Base-by-base conservation (phyloP, 2,888 invertebrate species). In the Acanthopleura granulata region DNA sequence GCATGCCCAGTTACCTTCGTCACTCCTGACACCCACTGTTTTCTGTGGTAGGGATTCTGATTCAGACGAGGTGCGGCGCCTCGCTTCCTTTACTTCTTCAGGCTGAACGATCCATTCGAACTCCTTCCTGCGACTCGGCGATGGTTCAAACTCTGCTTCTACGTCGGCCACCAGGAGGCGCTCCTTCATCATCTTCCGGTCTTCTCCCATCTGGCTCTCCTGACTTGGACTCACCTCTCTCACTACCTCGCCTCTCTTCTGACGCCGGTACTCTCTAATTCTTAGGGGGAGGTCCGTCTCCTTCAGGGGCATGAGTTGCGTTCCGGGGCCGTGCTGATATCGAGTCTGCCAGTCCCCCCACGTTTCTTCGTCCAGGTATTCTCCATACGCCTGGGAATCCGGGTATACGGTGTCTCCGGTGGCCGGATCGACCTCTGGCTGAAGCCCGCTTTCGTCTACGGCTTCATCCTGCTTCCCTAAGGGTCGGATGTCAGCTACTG, bases 271-370 rank as follows among this genome's bases (percentile, higher is more conserved):
- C 51, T 83, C 80, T 72, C 85, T 78, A 57, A 91, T 87, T 27
- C 91, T 84, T 6, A 88, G 95, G n/a, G 98, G 97, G 92, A 99
- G 98, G 90, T 95, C 94, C 0, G 97, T 95, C 91, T 98, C 98
- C 74, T 97, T 93, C 25, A 98, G 92, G 89, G 98, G 98, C 66
- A 99, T 93, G 12, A 99, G 92, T 90, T 98, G 97, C 0, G 98
- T 98, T 90, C 99, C 98, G 0, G 98, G 98, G 0, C 99, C 98
- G 91, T 96, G 95, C 92, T 98, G 97, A 91, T 98, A 98, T 88
- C 97, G 96, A 86, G 72, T 90, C 74, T 87, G 84, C 91, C 91
- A 91, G 66, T 90, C 90, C 76, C 87, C 90, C 88, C 89, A 89
- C 11, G 88, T 84, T 74, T 90, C 88, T 66, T 89, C 87, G 72